These are phyloP conservation scores for Formica aserva DNA, from an alignment of 2,888 invertebrate species.

Conservation along the genomic window DNA sequence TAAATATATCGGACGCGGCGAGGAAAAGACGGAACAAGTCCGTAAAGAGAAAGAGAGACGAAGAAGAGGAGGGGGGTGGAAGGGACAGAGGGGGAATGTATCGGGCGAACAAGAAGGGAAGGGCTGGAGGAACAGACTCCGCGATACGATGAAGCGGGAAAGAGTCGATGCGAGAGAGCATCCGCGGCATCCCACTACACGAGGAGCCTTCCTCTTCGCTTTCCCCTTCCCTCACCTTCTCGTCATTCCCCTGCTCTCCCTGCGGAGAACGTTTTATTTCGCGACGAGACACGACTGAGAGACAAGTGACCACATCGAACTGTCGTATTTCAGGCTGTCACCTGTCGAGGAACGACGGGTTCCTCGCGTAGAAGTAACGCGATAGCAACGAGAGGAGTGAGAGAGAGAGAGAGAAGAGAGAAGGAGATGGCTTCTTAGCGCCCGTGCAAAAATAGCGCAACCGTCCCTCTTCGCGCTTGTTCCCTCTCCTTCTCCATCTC, in stretches of 20 bases:
- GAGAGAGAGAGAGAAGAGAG: neutral
- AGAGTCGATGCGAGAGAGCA: conserved; percentile 56
- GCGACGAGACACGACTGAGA: conserved; percentile 75
- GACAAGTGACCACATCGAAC: conserved; percentile 65
- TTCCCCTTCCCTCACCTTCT: conserved; percentile 21
- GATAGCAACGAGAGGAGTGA: conserved; percentile 35
- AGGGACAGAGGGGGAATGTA: too few relatives aligned
- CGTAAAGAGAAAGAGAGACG: conserved; percentile 43
- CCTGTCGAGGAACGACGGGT: conserved; percentile 73
- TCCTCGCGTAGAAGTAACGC: conserved; percentile 67
- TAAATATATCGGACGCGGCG: conserved; percentile 78
- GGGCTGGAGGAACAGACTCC: conserved; percentile 34
- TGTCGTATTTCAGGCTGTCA: conserved; percentile 71
- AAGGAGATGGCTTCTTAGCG: conserved; percentile 58
- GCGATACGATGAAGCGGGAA: conserved; percentile 56
- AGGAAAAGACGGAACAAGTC: conserved; percentile 57
- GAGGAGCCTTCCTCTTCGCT: conserved; percentile 6
- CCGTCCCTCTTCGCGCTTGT: conserved; percentile 41
- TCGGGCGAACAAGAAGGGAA: neutral
- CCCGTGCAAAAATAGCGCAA: conserved; percentile 62
- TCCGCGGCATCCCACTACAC: conserved; percentile 51
- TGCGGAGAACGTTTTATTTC: conserved; percentile 78
- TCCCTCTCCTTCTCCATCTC: neutral
- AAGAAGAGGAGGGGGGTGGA: conserved; percentile 6
- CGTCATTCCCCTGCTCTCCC: conserved; percentile 20